Percentiles rank a stretch among this genome's conserved stretches.
Conservation (phyloP, 2,113 vertebrate species). For the Abramis brama region DNA sequence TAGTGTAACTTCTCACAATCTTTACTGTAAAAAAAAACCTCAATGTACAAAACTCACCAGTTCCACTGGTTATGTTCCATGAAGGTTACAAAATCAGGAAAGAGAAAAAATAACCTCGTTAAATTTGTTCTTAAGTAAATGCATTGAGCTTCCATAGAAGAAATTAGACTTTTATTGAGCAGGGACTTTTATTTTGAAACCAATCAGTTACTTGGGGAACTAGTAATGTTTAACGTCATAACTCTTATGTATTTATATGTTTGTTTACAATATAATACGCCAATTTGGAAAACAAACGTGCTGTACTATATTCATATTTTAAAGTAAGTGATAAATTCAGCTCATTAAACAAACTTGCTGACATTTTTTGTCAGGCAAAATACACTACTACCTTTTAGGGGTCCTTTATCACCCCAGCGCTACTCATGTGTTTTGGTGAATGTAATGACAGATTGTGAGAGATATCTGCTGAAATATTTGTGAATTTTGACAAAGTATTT, state of each 20-base stretch:
- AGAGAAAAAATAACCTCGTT: not conserved
- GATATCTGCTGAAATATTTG: not conserved
- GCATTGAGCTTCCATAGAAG: not conserved
- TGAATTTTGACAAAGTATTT: not conserved
- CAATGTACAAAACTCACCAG: not conserved
- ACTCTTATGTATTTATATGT: not conserved
- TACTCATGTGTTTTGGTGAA: not conserved
- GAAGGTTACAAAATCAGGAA: not conserved
- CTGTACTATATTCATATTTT: not conserved
- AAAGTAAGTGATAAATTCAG: not conserved
- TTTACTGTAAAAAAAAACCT: not conserved
- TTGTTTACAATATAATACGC: not conserved
- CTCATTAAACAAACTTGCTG: not conserved
- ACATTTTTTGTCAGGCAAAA: slow-evolving; percentile 21
- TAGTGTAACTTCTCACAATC: not conserved
- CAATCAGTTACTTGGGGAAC: not conserved
- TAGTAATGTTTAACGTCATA: not conserved
- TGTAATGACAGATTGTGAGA: not conserved
- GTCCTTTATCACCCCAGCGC: not conserved
- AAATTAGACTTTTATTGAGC: not conserved
- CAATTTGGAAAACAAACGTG: not conserved
- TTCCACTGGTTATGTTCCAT: not conserved
- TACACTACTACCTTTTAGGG: not conserved
- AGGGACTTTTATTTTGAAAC: not conserved
- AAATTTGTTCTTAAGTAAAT: not conserved